These are phyloP conservation scores for Rhagonycha lutea DNA, from an alignment of 2,888 invertebrate species.

Conservation along the genomic window DNA sequence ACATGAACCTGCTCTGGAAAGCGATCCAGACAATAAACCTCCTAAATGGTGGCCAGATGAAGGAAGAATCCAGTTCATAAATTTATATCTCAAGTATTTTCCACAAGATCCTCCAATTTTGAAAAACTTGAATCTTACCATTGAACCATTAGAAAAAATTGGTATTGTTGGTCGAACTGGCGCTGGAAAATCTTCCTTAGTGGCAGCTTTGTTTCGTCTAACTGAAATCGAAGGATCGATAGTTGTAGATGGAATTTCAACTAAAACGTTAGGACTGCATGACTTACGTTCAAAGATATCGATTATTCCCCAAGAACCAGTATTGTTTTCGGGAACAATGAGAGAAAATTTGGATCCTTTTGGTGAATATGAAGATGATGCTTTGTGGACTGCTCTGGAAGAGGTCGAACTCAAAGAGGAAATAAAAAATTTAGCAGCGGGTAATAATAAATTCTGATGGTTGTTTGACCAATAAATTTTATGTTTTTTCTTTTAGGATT, in stretches of 20 bases:
- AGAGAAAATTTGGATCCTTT: background rate
- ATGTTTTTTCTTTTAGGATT: constrained; percentile 70
- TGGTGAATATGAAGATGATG: constrained; percentile 70
- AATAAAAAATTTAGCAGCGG: background rate
- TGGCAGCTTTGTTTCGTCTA: constrained; percentile 71
- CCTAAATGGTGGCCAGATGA: constrained; percentile 75
- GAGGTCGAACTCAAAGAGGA: constrained; percentile 78
- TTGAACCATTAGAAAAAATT: constrained; percentile 73
- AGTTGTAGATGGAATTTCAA: constrained; percentile 64
- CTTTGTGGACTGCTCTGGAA: constrained; percentile 83
- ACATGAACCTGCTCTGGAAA: constrained; percentile 53
- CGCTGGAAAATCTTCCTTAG: constrained; percentile 74
- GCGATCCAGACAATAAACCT: constrained; percentile 69
- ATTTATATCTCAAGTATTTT: constrained; percentile 65
- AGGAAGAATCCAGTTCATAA: constrained; percentile 68
- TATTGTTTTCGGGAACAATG: constrained; percentile 70
- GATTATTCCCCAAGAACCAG: constrained; percentile 63
- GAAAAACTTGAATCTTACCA: constrained; percentile 68
- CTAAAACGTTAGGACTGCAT: constrained; percentile 58
- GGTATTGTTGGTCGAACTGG: constrained; percentile 85
- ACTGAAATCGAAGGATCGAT: constrained; percentile 62
- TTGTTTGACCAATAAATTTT: constrained; percentile 42
- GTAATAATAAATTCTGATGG: background rate
- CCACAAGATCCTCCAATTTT: constrained; percentile 75
- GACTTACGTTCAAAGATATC: constrained; percentile 58